Evolutionary conservation across 1,140 invertebrate genomes (phyloP), one percentile per base, ranked within the genome.

Genomic region (Brachionus calyciflorus): DNA sequence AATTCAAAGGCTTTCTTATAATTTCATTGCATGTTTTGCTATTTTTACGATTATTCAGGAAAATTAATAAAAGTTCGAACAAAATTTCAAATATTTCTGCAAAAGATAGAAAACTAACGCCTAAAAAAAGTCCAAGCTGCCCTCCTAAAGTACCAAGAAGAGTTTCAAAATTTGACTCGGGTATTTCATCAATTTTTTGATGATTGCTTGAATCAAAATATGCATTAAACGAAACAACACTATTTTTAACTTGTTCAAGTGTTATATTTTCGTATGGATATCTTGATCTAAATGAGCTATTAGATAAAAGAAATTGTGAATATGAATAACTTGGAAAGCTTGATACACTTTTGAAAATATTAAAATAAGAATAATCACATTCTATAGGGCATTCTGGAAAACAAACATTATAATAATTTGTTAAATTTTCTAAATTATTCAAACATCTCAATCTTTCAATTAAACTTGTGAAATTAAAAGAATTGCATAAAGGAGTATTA

Each of bases 61-160:
- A 55, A 55, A 68, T 48, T 1, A 68, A 0, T 0, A 41, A 7
- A 9, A 51, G 5, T 48, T 70, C 37, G 46, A 70, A n/a, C 4
- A 70, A 12, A 24, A 70, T 48, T 51, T 70, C 68, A n/a, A 70
- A 1, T 30, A 70, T n/a, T 70, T 70, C 68, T 19, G 48, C 68
- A 70, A 51, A 48, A 7, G 40, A 46, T 7, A 70, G 19, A 48
- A 70, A 51, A 48, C 68, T 70, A n/a, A 70, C 33, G 2, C 68
- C 68, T 10, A 70, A 49, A 70, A 70, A 70, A 51, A 70, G 68
- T 28, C 68, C 68, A 14, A 70, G 19, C 12, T 70, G 44, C 2
- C 68, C 68, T 21, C 68, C 68, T n/a, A 70, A n/a, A 33, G 21
- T 70, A n/a, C 40, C 37, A 28, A 70, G 33, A 7, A 70, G 19